phyloP scores from a whole-genome alignment of 1,140 invertebrate species.

The Nebria ingens region DNA sequence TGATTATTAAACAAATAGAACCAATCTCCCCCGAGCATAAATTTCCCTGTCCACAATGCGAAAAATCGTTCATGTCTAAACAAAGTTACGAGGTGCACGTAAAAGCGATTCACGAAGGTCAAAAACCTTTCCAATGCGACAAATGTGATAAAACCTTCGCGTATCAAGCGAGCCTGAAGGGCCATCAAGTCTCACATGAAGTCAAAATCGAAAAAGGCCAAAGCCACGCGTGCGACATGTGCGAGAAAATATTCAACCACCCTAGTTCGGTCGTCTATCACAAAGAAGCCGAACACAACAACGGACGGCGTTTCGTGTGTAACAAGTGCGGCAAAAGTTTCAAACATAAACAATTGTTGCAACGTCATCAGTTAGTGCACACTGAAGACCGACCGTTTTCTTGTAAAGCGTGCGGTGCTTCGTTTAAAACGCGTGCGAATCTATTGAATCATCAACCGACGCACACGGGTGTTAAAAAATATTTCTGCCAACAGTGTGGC shows the following conservation, averaged over 20 bases:
- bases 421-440: slow-evolving; percentile 62
- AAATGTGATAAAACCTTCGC: slow-evolving; percentile 45
- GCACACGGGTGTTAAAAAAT: slow-evolving; percentile 61
- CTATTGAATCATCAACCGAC: slow-evolving; percentile 55
- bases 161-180: slow-evolving; percentile 45
- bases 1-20: too few relatives aligned
- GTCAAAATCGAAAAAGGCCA: slow-evolving; percentile 39
- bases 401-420: slow-evolving; percentile 49
- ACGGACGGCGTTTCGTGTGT: slow-evolving; percentile 52
- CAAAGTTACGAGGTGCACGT: slow-evolving; percentile 46
- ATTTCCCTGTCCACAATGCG: slow-evolving; percentile 42
- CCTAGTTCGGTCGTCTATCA: slow-evolving; percentile 59
- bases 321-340: slow-evolving; percentile 59
- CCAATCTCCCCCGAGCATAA: slow-evolving; percentile 14
- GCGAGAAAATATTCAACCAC: slow-evolving; percentile 55
- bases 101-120: slow-evolving; percentile 42
- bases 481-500: slow-evolving; percentile 63
- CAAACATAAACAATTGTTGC: slow-evolving; percentile 56
- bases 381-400: slow-evolving; percentile 48
- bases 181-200: slow-evolving; percentile 43
- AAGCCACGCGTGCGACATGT: slow-evolving; percentile 52
- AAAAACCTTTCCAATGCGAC: slow-evolving; percentile 42
- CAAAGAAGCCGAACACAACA: slow-evolving; percentile 56
- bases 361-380: slow-evolving; percentile 60
- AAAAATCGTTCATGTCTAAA: slow-evolving; percentile 43